Evolutionary conservation across 2,797 vertebrate genomes (phyloP), one percentile per base, ranked within the genome.

Genomic region (Sitta carolinensis): DNA sequence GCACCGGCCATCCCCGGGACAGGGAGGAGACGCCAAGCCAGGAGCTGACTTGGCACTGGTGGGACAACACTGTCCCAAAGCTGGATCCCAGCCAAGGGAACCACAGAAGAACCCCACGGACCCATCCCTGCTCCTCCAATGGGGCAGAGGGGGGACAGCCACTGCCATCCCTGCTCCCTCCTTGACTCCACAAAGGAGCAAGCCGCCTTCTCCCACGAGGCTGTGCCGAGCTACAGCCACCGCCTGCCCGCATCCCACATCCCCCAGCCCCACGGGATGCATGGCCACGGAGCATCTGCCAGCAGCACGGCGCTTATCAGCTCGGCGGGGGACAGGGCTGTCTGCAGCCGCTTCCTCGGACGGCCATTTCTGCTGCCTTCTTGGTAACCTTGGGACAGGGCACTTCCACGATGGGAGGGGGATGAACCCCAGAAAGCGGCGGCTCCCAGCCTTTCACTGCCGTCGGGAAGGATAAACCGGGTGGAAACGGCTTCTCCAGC

Each of bases 11-110:
- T 2, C 10, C 36, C 23, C 4, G 38, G 75, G 42, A 51, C 43
- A 11, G 13, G 51, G 64, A 80, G 61, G 48, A 23, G 80, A 54
- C 66, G 80, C 52, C 61, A 4, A 7, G 66, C 86, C 93, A 51
- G 73, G 88, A 68, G 72, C 85, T 90, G 92, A 85, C 83, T 58
- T 40, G 64, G 85, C 90, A n/a, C 92, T 13, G 12, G 3, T 8
- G 92, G 69, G 45, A 89, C 69, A 84, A 1, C 4, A 0, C n/a
- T 5, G 43, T 17, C 77, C 84, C 75, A 20, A 40, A 45, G 67
- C 64, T 86, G 85, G 79, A 55, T 45, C 83, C 72, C 29, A 22
- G 61, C 77, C 52, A 34, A 12, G 45, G 45, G 30, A 81, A 12
- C 45, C 74, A 16, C 84, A 29, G 62, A n/a, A 59, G 11, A 34